Percentiles rank a stretch among this genome's conserved stretches.
Conservation (phyloP, 2,113 vertebrate species). For the Lamprotornis superbus region DNA sequence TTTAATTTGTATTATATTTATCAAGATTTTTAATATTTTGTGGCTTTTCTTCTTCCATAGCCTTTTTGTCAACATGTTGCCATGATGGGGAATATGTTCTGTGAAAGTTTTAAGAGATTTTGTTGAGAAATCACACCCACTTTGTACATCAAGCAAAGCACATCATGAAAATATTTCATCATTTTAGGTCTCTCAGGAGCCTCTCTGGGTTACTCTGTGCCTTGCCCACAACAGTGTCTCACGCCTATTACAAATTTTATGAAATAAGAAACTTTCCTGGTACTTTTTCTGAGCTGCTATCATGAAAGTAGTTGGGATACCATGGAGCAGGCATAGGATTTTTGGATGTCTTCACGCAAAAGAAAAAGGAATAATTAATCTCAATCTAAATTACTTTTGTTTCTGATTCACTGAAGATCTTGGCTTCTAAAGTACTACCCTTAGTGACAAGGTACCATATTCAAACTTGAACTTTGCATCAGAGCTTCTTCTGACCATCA, state of each 20-base stretch:
- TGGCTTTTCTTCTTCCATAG: background rate
- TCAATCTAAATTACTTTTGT: background rate
- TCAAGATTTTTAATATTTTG: background rate
- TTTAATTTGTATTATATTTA: background rate
- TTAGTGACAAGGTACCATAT: background rate
- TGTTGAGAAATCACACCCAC: background rate
- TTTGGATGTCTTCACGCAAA: background rate
- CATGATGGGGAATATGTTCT: background rate
- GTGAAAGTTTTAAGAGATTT: background rate
- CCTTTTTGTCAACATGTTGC: background rate
- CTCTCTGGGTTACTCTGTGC: background rate
- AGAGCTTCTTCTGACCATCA: background rate
- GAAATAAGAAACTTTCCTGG: background rate
- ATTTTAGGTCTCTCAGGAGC: background rate
- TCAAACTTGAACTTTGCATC: background rate
- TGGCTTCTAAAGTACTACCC: background rate
- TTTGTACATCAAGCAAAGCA: background rate
- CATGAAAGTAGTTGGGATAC: background rate
- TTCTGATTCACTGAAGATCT: background rate
- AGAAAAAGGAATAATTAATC: background rate
- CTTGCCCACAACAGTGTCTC: background rate
- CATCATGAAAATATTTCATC: background rate
- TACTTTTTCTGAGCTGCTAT: background rate
- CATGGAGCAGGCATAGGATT: background rate
- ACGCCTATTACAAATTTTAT: background rate